These are phyloP conservation scores for Dynastes grantii DNA, from an alignment of 2,888 invertebrate species.

Conservation along the genomic window DNA sequence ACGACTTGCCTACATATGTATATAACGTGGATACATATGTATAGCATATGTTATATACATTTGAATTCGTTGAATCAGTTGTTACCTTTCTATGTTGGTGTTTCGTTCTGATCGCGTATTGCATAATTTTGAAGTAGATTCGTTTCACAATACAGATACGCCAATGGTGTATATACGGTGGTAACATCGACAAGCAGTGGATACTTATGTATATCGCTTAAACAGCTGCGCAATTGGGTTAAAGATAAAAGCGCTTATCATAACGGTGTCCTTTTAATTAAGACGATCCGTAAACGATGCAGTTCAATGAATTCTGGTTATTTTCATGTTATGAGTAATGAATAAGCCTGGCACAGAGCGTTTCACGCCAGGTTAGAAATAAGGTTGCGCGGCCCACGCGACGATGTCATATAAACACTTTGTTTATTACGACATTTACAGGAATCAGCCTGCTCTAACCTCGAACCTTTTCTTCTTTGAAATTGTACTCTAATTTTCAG, in stretches of 20 bases:
- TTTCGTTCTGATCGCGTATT: not conserved
- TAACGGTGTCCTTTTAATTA: constrained; percentile 19
- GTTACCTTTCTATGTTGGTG: not conserved
- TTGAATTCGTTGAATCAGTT: not conserved
- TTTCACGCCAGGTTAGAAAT: too few relatives aligned
- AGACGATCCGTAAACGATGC: not conserved
- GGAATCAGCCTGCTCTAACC: too few relatives aligned
- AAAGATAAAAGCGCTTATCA: constrained; percentile 11
- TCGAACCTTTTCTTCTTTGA: too few relatives aligned
- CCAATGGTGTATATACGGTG: not conserved
- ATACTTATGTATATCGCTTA: not conserved
- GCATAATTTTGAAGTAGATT: constrained; percentile 19
- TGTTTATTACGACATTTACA: too few relatives aligned
- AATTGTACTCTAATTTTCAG: too few relatives aligned
- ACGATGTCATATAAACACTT: too few relatives aligned
- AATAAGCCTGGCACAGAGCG: too few relatives aligned
- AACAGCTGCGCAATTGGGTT: constrained; percentile 16
- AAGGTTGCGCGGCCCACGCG: too few relatives aligned
- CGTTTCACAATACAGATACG: constrained; percentile 8
- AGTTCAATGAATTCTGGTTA: not conserved
- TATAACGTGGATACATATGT: not conserved
- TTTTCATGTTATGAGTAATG: too few relatives aligned
- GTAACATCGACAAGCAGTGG: not conserved
- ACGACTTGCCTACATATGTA: constrained; percentile 7
- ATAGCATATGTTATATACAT: not conserved